Conservation (phyloP, 1,140 invertebrate species). For the Drosophila lowei region DNA sequence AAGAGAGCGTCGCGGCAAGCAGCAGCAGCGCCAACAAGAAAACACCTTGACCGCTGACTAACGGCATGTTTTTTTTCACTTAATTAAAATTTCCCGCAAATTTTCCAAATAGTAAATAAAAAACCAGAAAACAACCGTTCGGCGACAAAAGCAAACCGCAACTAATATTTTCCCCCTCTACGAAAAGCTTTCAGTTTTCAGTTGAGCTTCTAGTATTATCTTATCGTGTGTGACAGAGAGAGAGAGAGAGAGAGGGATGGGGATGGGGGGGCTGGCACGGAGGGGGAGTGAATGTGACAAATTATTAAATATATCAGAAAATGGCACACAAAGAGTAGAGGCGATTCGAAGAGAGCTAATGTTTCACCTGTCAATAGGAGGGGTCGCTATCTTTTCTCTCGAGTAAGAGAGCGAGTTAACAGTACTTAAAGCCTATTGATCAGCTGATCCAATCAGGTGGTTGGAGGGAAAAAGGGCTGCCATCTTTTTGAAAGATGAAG, state of each 20-base stretch:
- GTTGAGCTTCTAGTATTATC: slow-evolving; percentile 33
- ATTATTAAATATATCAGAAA: neutral
- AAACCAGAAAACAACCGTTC: slow-evolving; percentile 37
- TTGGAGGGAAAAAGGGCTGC: no score
- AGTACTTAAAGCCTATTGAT: no score
- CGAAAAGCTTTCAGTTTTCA: slow-evolving; percentile 19
- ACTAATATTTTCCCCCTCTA: slow-evolving; percentile 53
- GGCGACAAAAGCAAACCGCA: slow-evolving; percentile 45
- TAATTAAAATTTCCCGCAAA: neutral
- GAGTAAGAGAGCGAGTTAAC: no score
- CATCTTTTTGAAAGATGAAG: no score
- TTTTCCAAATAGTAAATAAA: slow-evolving; percentile 14
- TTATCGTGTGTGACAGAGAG: slow-evolving; percentile 37
- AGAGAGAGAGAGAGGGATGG: neutral
- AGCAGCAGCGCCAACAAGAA: slow-evolving; percentile 5
- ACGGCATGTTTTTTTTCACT: slow-evolving; percentile 34
- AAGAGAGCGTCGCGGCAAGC: neutral
- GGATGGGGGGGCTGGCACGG: no score
- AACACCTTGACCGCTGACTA: slow-evolving; percentile 7
- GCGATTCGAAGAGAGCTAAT: neutral
- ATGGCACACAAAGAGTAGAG: slow-evolving; percentile 2
- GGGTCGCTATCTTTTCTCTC: no score
- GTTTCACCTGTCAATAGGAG: no score
- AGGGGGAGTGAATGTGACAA: no score
- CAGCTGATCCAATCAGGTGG: no score